Evolutionary conservation across 2,113 vertebrate genomes (phyloP), one percentile per base, ranked within the genome.

Genomic region (Typhlomys cinereus): DNA sequence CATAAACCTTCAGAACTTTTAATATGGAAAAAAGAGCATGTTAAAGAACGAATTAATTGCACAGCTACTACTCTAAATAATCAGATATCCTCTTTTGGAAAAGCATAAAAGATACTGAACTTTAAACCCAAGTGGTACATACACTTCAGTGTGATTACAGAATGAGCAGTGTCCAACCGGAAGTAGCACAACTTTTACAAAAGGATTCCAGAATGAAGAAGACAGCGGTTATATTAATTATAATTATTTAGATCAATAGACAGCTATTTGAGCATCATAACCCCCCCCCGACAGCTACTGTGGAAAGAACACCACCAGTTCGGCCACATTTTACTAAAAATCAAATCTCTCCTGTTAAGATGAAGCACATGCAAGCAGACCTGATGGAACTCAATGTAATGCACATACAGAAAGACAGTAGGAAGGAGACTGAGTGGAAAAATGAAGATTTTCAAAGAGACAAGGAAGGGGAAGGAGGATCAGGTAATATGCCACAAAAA

Each of bases 51-150:
- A 81, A 76, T 81, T 13, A 73, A 78, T 44, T 78, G 7, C 39
- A 64, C 18, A 78, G 34, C 17, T 67, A 39, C n/a, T 78, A 82
- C 79, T 83, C 57, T 74, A 93, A 92, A 74, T 86, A 74, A 64
- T 74, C 34, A 50, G 4, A 79, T 82, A 67, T 50, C 81, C 17
- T 39, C 88, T 74, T 85, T 88, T 69, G 29, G 18, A 27, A 12
- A 89, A 74, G 18, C 9, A n/a, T 36, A 31, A 87, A 48, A 76
- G 29, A 48, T 67, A 44, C 23, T 34, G 9, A 52, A 46, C 36
- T 88, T 64, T 86, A 41, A 92, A 73, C 11, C 36, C 10, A 41
- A 48, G 31, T 62, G 20, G 23, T 15, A 7, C 59, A 67, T 15
- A 7, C 59, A 67, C 66, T 14, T 86, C 71, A 94, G 2, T 57